Evolutionary conservation across 1,140 invertebrate genomes (phyloP).

Genomic region (Laupala kohalensis): DNA sequence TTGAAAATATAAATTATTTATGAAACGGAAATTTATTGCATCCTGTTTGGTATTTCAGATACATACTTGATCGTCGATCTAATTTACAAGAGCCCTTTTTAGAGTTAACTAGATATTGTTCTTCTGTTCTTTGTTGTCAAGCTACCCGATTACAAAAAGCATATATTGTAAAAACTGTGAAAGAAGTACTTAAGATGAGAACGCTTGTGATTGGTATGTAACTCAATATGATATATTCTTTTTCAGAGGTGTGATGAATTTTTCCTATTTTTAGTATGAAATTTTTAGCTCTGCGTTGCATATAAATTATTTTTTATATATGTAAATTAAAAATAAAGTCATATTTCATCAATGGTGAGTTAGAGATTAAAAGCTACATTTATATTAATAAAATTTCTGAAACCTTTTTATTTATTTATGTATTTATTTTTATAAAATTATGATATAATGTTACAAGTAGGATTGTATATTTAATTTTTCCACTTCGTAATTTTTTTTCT

Average conservation of each 20-base stretch:
- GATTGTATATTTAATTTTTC: too few species aligned
- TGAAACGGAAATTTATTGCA: constrained; percentile 4
- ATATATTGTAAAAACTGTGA: constrained; percentile 64
- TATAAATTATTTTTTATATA: neutral
- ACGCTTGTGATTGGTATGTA: constrained; percentile 72
- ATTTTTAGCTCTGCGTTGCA: neutral
- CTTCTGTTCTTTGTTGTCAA: constrained; percentile 88
- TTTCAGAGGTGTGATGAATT: neutral
- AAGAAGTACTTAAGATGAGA: constrained; percentile 73
- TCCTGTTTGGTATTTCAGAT: too few species aligned
- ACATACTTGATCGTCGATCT: constrained; percentile 42
- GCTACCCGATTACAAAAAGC: constrained; percentile 95
- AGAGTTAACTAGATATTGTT: constrained; percentile 72
- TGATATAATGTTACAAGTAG: too few species aligned
- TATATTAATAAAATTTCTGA: too few species aligned
- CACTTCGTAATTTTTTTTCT: too few species aligned
- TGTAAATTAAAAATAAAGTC: too few species aligned
- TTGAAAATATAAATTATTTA: neutral
- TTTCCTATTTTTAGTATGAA: neutral
- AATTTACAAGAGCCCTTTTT: constrained; percentile 80
- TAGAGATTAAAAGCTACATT: too few species aligned
- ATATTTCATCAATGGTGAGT: too few species aligned
- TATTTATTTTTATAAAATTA: too few species aligned
- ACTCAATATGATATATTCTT: neutral
- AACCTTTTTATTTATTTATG: too few species aligned